Conservation (phyloP, 2,113 vertebrate genomes). For the Trachemys scripta region DNA sequence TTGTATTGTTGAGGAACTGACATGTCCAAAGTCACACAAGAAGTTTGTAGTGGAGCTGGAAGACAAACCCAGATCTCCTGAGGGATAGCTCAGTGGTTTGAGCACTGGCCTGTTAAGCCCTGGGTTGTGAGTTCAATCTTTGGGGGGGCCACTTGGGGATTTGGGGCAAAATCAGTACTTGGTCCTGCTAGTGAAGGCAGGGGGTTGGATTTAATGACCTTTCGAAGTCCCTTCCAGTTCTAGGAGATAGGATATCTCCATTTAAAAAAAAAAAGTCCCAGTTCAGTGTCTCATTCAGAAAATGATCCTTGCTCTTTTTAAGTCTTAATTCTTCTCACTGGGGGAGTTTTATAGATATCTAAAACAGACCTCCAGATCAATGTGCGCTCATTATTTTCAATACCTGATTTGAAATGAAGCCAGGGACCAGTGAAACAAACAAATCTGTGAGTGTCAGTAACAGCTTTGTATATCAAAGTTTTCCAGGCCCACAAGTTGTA, state of each 20-base stretch:
- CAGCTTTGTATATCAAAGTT: constrained; percentile 54
- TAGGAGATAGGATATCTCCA: too few species aligned
- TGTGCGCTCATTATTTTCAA: constrained; percentile 1
- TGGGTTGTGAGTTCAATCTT: too few species aligned
- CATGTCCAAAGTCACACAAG: neutral
- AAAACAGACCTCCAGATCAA: neutral
- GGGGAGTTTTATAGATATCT: neutral
- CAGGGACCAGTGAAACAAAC: neutral
- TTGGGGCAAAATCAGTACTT: too few species aligned
- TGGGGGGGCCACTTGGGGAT: too few species aligned
- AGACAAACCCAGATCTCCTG: neutral
- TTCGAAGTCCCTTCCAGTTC: too few species aligned
- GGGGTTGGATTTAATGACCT: too few species aligned
- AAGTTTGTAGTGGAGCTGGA: neutral
- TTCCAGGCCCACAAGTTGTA: neutral
- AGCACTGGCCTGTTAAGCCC: too few species aligned
- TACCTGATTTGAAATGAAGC: constrained; percentile 38
- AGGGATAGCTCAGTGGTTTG: neutral
- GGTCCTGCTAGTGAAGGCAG: too few species aligned
- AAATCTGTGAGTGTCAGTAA: constrained; percentile 57
- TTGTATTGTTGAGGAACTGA: neutral
- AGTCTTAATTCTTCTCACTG: neutral
- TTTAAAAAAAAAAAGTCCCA: neutral
- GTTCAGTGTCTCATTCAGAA: neutral
- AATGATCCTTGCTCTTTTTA: neutral